A percentile compares a stretch with the other conserved stretches of the same genome.
phyloP scores from a whole-genome alignment of 2,797 vertebrate genomes.

The Lophius americanus region DNA sequence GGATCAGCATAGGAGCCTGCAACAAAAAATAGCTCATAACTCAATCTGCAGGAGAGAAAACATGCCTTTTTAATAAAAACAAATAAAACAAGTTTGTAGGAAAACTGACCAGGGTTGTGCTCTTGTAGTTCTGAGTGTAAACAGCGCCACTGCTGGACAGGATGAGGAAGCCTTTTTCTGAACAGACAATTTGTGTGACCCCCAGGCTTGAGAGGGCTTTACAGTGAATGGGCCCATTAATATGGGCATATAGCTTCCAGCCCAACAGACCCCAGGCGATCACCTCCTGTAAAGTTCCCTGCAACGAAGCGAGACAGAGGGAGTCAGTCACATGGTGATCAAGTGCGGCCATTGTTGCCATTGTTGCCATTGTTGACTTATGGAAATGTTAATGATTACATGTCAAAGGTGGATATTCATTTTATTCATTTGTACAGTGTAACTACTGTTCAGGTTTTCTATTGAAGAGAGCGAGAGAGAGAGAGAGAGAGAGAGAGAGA shows the following conservation, averaged over 20 bases:
- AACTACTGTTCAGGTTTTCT: background rate
- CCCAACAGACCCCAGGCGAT: slow-evolving; percentile 98
- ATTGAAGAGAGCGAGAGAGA: no score
- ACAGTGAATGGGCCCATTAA: slow-evolving; percentile 94
- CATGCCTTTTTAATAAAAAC: background rate
- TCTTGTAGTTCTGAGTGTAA: slow-evolving; percentile 96
- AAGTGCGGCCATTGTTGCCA: background rate
- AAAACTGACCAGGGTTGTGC: slow-evolving; percentile 89
- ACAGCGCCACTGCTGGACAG: slow-evolving; percentile 92
- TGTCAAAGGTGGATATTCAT: background rate
- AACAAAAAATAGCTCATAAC: slow-evolving; percentile 14
- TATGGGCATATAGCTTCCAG: slow-evolving; percentile 96
- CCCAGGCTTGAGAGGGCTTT: slow-evolving; percentile 93
- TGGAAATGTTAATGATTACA: background rate
- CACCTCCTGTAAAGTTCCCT: slow-evolving; percentile 96
- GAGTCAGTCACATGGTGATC: background rate
- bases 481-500: no score
- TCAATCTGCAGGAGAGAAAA: slow-evolving; percentile 2
- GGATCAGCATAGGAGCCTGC: slow-evolving; percentile 92
- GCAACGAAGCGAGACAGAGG: slow-evolving; percentile 25
- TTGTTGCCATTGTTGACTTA: background rate
- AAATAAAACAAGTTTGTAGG: background rate
- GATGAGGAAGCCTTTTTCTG: slow-evolving; percentile 95
- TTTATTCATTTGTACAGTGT: background rate
- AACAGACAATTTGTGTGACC: slow-evolving; percentile 93